Evolutionary conservation across 2,113 vertebrate genomes (phyloP).

Genomic region (Nothobranchius furzeri): DNA sequence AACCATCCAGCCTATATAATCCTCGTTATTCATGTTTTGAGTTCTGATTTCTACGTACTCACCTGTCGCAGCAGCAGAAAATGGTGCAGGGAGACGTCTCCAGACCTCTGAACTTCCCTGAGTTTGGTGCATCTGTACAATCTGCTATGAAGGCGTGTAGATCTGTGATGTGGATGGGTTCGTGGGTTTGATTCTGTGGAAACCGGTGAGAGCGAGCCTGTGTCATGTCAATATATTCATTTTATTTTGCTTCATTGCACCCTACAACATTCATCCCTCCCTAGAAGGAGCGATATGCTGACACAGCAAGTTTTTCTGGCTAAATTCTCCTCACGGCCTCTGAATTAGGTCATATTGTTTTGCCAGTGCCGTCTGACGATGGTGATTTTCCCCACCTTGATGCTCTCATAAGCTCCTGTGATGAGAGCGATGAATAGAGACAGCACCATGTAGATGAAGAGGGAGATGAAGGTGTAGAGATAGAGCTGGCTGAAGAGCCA

Average conservation of each 20-base stretch:
- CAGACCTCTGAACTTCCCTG: constrained; percentile 86
- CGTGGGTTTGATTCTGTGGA: constrained; percentile 86
- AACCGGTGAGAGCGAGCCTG: no score
- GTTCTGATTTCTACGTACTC: background rate
- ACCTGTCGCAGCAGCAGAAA: constrained; percentile 90
- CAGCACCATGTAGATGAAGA: constrained; percentile 99
- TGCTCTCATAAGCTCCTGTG: constrained; percentile 93
- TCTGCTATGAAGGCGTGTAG: constrained; percentile 89
- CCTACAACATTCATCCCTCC: no score
- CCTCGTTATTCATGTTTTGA: no score
- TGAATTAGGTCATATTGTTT: no score
- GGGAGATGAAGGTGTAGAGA: constrained; percentile 94
- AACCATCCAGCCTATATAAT: no score
- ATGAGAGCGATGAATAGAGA: constrained; percentile 97
- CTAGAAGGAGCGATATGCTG: background rate
- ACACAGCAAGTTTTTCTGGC: no score
- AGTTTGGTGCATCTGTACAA: constrained; percentile 87
- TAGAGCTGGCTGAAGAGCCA: constrained; percentile 89
- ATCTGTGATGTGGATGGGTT: constrained; percentile 81
- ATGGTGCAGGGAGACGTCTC: constrained; percentile 86
- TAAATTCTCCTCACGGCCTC: no score
- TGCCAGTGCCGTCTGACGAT: no score
- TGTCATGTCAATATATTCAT: no score
- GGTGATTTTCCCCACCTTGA: constrained; percentile 82
- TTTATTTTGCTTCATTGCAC: no score